These are phyloP conservation scores for Chydorus sphaericus DNA, from an alignment of 2,888 invertebrate species.

Conservation along the genomic window DNA sequence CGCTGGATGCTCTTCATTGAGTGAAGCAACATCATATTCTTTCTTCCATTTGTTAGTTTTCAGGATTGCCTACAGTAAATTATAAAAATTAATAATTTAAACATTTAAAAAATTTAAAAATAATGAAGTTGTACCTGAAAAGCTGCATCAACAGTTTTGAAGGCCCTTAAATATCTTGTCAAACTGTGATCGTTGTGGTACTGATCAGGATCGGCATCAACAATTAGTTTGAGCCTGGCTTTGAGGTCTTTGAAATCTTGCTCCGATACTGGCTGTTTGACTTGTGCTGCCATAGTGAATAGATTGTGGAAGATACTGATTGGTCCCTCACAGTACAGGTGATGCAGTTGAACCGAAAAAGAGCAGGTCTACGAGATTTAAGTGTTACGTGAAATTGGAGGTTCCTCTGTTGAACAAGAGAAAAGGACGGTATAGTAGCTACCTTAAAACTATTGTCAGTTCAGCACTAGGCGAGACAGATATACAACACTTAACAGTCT, in stretches of 20 bases:
- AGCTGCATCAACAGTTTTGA: constrained; percentile 53
- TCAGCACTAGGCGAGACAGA: too few relatives aligned
- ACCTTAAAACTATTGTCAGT: too few relatives aligned
- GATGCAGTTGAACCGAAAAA: too few relatives aligned
- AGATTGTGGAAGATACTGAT: too few relatives aligned
- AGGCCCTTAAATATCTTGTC: constrained; percentile 50
- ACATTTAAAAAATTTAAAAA: neutral
- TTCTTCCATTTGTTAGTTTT: constrained; percentile 67
- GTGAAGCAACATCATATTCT: constrained; percentile 49
- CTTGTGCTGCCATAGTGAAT: too few relatives aligned
- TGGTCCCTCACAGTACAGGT: too few relatives aligned
- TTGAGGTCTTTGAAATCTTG: constrained; percentile 49
- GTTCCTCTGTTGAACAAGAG: too few relatives aligned
- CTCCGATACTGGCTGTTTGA: constrained; percentile 44
- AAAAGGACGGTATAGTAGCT: too few relatives aligned
- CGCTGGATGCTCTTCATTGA: constrained; percentile 38
- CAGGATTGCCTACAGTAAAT: constrained; percentile 42
- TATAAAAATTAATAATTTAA: neutral
- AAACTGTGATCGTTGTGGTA: constrained; percentile 57
- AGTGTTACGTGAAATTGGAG: too few relatives aligned
- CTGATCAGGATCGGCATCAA: constrained; percentile 53
- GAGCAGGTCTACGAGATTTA: too few relatives aligned
- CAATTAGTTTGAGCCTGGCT: constrained; percentile 53
- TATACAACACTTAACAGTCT: too few relatives aligned
- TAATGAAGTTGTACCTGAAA: constrained; percentile 52